A percentile compares a stretch with the other conserved stretches of the same genome.
phyloP scores from a whole-genome alignment of 2,113 vertebrate species.

The Pongo pygmaeus region DNA sequence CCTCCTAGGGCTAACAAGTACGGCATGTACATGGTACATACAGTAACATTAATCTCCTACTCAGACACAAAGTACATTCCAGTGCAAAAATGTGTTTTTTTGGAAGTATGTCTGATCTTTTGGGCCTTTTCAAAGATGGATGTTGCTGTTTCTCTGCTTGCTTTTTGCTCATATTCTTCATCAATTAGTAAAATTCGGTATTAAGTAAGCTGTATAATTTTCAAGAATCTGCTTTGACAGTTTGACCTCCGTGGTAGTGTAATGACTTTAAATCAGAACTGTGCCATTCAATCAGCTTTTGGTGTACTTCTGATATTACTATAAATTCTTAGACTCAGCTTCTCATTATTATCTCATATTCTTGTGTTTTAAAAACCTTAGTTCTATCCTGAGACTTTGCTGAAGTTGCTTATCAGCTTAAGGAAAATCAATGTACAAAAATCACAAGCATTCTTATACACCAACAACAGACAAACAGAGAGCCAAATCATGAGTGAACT shows the following conservation, averaged over 20 bases:
- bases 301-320: background rate
- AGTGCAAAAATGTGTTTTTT: background rate
- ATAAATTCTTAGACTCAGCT: background rate
- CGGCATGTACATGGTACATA: background rate
- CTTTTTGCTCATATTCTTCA: background rate
- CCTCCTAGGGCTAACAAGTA: background rate
- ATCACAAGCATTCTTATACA: too few species aligned
- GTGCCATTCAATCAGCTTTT: background rate
- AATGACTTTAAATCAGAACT: background rate
- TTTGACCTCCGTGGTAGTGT: background rate
- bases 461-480: too few species aligned
- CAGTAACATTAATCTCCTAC: background rate
- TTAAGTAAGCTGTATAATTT: background rate
- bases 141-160: background rate
- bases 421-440: too few species aligned
- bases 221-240: background rate
- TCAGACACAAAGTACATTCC: background rate
- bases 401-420: too few species aligned
- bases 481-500: too few species aligned
- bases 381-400: background rate
- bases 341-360: slow-evolving; percentile 1
- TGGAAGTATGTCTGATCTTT: background rate
- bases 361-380: background rate
- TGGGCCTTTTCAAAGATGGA: background rate
- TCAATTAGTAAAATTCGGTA: background rate